Percentiles rank a stretch among this genome's conserved stretches.
Evolutionary conservation across 2,113 vertebrate species (phyloP).

Genomic region (Ciconia stormi): DNA sequence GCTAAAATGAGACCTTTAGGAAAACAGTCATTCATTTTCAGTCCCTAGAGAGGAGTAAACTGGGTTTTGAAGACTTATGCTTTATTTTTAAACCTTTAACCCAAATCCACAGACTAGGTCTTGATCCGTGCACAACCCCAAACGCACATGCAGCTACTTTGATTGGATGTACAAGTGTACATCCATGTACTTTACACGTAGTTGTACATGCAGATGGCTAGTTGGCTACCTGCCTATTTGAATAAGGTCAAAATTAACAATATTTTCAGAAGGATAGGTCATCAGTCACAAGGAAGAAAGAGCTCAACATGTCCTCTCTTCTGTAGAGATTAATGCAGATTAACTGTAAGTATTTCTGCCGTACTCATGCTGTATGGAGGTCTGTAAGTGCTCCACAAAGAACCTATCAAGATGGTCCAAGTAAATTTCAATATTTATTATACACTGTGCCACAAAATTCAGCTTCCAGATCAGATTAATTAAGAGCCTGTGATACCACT

Average conservation of each 20-base stretch:
- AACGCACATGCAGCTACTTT: not conserved
- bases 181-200: not conserved
- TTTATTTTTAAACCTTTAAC: not conserved
- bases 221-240: not conserved
- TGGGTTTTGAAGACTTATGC: not conserved
- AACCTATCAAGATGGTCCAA: not conserved
- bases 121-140: not conserved
- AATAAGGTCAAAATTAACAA: not conserved
- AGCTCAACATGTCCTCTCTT: not conserved
- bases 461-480: not conserved
- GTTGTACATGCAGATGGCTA: not conserved
- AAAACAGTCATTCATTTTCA: not conserved
- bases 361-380: not conserved
- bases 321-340: not conserved
- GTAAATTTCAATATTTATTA: not conserved
- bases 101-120: not conserved
- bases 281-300: not conserved
- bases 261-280: not conserved
- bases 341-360: not conserved
- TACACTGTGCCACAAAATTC: not conserved
- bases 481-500: not conserved
- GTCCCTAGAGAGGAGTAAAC: not conserved
- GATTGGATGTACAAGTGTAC: not conserved
- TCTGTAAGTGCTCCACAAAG: not conserved
- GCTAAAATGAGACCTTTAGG: not conserved